Evolutionary conservation across 1,140 invertebrate species (phyloP).

Genomic region (Bombus balteatus): DNA sequence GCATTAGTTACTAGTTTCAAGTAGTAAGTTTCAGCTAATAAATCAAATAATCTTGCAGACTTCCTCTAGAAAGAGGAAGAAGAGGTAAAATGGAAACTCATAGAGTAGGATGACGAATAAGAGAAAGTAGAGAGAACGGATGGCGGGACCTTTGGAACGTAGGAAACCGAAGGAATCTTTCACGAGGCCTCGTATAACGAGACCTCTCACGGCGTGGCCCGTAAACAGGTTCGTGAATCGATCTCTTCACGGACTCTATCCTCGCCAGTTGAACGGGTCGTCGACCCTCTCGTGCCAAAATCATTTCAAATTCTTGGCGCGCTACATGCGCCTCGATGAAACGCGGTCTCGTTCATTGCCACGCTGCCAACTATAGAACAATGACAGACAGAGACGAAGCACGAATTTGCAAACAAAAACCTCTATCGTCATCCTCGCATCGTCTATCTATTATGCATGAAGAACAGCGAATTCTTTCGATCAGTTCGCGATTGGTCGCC

Average conservation of each 20-base stretch:
- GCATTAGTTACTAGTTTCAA: not conserved
- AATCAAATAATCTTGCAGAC: not conserved
- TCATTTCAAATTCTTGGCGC: conserved; percentile 57
- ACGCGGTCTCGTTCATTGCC: conserved; percentile 37
- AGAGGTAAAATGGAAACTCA: not conserved
- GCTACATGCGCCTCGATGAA: conserved; percentile 27
- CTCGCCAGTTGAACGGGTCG: conserved; percentile 21
- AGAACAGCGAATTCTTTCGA: not conserved
- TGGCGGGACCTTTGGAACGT: not conserved
- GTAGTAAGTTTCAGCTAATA: not conserved
- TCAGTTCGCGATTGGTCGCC: not conserved
- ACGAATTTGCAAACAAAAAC: conserved; percentile 44
- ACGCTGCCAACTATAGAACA: conserved; percentile 33
- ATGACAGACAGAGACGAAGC: not conserved
- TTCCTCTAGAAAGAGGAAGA: not conserved
- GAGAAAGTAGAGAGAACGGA: conserved; percentile 24
- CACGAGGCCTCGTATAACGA: not conserved
- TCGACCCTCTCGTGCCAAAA: conserved; percentile 41
- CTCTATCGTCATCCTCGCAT: not conserved
- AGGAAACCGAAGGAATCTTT: not conserved
- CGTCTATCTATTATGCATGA: conserved; percentile 44
- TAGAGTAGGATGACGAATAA: not conserved
- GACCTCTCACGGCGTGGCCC: conserved; percentile 2
- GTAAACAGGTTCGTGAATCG: conserved; percentile 47
- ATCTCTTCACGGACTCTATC: conserved; percentile 17